A percentile compares a stretch with the other conserved stretches of the same genome.
Conservation (phyloP, 2,888 invertebrate species). For the Synanthedon formicaeformis region DNA sequence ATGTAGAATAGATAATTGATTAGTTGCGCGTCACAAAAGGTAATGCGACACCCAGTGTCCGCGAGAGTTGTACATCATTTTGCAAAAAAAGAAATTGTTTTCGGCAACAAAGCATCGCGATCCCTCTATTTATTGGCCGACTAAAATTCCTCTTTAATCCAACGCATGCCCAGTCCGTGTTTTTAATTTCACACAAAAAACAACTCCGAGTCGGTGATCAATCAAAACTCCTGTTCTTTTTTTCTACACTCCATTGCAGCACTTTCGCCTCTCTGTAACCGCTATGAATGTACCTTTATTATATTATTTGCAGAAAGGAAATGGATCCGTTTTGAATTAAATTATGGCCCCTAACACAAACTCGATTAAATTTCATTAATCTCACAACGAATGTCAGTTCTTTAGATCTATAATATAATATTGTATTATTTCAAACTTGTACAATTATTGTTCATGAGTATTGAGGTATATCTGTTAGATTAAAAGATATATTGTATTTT, state of each 20-base stretch:
- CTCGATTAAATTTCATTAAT: conserved; percentile 31
- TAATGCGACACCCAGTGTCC: conserved; percentile 43
- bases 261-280: conserved; percentile 61
- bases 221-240: conserved; percentile 60
- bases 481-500: no score
- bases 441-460: no score
- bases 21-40: background rate
- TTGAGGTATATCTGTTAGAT: no score
- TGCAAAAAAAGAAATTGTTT: conserved; percentile 37
- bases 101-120: conserved; percentile 37
- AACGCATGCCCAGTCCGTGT: conserved; percentile 58
- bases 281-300: conserved; percentile 56
- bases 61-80: conserved; percentile 1
- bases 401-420: background rate
- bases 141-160: conserved; percentile 64
- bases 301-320: conserved; percentile 61
- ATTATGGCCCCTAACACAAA: conserved; percentile 24
- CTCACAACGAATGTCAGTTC: conserved; percentile 10
- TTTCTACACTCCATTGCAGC: conserved; percentile 61
- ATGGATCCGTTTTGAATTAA: conserved; percentile 57
- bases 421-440: no score
- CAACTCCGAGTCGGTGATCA: conserved; percentile 62
- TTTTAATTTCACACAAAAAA: conserved; percentile 70
- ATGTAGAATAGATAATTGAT: no score
- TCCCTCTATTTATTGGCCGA: conserved; percentile 43